Evolutionary conservation across 2,888 invertebrate species (phyloP), one percentile per base, ranked within the genome.

Genomic region (Clepsis dumicolana): DNA sequence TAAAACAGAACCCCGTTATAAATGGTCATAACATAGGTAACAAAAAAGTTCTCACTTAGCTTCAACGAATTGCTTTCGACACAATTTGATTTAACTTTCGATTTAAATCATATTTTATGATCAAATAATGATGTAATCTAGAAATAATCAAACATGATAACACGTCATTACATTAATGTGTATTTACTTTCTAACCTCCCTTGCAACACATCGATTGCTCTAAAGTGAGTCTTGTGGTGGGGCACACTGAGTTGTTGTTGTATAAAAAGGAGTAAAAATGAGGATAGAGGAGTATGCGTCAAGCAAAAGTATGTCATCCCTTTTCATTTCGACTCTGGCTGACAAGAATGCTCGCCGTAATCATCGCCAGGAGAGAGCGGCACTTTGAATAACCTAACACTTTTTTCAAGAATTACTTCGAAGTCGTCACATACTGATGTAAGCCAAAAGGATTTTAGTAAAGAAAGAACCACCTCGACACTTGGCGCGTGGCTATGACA

Each of bases 291-390:
- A 48, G 71, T 75, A 71, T 77, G 70, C 70, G 72, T 75, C 69
- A 71, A 67, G 70, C 61, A 77, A 88, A 89, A 87, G 84, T 88
- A 73, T 89, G 90, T 87, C 90, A 88, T 84, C 74, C 80, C 79
- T 83, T 85, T 83, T 81, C 79, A 75, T 72, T 72, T 75, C 64
- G 65, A 73, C 76, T 76, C 75, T 71, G 73, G 73, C 65, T 71
- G 72, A 72, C 75, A 81, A 84, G 79, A 86, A 85, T 85, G 83
- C 85, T 75, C 74, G 72, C 71, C 70, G 81, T 85, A 85, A 87
- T 87, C 88, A 86, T 75, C 65, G 77, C 70, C 65, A 71, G 70
- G 71, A 70, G 69, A 70, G 71, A 67, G 64, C 64, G 50, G 65
- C 70, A 68, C 64, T 67, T 64, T 68, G 68, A 64, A 68, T 68